Evolutionary conservation across 2,113 vertebrate species (phyloP), one percentile per base, ranked within the genome.

Genomic region (Ciconia stormi): DNA sequence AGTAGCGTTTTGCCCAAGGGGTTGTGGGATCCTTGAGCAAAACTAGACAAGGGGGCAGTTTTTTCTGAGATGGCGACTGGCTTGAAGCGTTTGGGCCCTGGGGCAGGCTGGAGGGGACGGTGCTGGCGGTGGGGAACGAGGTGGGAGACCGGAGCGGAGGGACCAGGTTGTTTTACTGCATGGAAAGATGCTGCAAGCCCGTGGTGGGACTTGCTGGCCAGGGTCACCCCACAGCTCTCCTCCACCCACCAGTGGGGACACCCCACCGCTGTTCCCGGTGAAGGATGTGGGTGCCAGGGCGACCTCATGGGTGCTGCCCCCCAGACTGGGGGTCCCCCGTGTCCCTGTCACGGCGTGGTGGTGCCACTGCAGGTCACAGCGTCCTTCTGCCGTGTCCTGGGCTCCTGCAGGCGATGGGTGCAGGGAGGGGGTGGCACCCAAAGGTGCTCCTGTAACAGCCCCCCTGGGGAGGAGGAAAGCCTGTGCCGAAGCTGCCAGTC

Each of bases 241-340:
- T 30, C 53, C 36, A 13, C 47, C 36, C 56, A 8, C 3, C 38
- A 2, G 22, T 4, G 3, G 34, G 55, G 65, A 17, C 55, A 34
- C 10, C 26, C 7, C 2, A 0, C 1, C 11, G 34, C n/a, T 65
- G 30, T 7, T 62, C 62, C 47, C 49, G 2, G 16, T 2, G 36
- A 23, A 72, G 76, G 29, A 47, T 7, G 3, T 14, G n/a, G 14
- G 34, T 76, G 40, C 38, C 19, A 10, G 17, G 5, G 2, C 21
- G 32, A 23, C 10, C 4, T 26, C 0, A 2, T 40, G 58, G 56
- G 29, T 22, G 30, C 71, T 78, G 34, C 26, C 10, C 10, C 16
- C 3, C 27, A 3, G 6, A 38, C 38, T 0, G 8, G 27, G 82
- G 17, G 16, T 46, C 4, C 16, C 9, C 19, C 10, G 0, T 19